These are phyloP conservation scores for Volucella inanis DNA, from an alignment of 2,888 invertebrate species.

Conservation along the genomic window DNA sequence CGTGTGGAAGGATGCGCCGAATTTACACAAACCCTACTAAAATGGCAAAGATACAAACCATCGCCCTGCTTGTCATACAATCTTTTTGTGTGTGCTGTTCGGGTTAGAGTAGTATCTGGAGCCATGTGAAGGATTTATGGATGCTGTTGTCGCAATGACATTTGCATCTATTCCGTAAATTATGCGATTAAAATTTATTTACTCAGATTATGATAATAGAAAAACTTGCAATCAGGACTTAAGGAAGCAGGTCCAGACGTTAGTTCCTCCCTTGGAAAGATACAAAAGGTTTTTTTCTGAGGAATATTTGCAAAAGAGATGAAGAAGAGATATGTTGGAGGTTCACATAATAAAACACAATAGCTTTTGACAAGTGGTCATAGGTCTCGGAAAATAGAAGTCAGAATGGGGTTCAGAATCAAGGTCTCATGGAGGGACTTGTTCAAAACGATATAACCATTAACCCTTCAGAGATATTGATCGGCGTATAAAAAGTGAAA, in stretches of 20 bases:
- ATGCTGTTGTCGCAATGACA: constrained; percentile 60
- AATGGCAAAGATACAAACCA: constrained; percentile 29
- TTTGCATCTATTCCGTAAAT: constrained; percentile 70
- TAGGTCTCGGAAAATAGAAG: neutral
- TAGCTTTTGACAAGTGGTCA: constrained; percentile 15
- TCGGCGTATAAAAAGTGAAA: too few species aligned
- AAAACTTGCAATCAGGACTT: neutral
- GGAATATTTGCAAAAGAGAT: neutral
- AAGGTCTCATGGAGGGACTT: too few species aligned
- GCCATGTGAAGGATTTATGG: constrained; percentile 62
- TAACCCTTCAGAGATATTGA: too few species aligned
- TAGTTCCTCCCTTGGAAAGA: neutral
- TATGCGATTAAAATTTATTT: constrained; percentile 70
- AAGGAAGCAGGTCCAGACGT: constrained; percentile 3
- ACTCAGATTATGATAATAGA: constrained; percentile 62
- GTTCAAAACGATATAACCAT: too few species aligned
- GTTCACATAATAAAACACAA: constrained; percentile 12
- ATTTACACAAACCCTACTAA: constrained; percentile 19
- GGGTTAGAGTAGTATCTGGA: neutral
- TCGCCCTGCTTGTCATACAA: constrained; percentile 38
- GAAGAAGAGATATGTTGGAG: neutral
- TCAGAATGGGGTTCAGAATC: too few species aligned
- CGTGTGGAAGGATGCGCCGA: constrained; percentile 5
- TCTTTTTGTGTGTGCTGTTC: constrained; percentile 28
- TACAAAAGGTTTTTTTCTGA: neutral